phyloP scores from a whole-genome alignment of 2,113 vertebrate genomes.

The Gasterosteus aculeatus region DNA sequence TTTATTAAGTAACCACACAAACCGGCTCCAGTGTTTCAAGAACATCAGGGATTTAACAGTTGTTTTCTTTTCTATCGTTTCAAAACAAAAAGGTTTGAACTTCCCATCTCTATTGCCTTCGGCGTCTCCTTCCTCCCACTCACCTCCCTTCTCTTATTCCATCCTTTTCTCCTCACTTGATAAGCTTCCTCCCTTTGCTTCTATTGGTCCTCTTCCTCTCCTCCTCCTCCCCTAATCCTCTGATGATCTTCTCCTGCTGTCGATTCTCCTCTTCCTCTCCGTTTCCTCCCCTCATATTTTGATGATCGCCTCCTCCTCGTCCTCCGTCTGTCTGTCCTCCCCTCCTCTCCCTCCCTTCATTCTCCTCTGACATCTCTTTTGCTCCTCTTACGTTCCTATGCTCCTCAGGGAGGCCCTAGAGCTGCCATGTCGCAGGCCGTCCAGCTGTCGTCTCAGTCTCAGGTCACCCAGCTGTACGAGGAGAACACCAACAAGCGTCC shows the following conservation, averaged over 20 bases:
- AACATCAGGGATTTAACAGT: not conserved
- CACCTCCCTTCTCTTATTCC: not conserved
- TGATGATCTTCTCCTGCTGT: too few species aligned
- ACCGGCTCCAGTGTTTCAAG: not conserved
- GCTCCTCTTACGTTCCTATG: not conserved
- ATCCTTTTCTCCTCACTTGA: not conserved
- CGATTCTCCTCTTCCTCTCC: not conserved
- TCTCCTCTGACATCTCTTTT: not conserved
- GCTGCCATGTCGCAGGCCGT: constrained; percentile 65
- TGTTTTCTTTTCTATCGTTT: not conserved
- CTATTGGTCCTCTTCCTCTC: too few species aligned
- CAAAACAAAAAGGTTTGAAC: not conserved
- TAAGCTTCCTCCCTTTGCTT: too few species aligned
- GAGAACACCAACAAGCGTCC: constrained; percentile 95
- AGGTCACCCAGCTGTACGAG: constrained; percentile 92
- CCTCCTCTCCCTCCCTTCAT: not conserved
- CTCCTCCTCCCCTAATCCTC: too few species aligned
- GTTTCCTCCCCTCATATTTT: not conserved
- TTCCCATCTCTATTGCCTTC: not conserved
- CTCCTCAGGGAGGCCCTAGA: constrained; percentile 64
- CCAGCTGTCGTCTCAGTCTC: constrained; percentile 68
- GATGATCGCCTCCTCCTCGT: not conserved
- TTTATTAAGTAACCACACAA: not conserved
- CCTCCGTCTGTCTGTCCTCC: not conserved
- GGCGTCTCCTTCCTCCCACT: not conserved